phyloP scores from a whole-genome alignment of 2,797 vertebrate species.

The Microctenopoma stevenorrisi region DNA sequence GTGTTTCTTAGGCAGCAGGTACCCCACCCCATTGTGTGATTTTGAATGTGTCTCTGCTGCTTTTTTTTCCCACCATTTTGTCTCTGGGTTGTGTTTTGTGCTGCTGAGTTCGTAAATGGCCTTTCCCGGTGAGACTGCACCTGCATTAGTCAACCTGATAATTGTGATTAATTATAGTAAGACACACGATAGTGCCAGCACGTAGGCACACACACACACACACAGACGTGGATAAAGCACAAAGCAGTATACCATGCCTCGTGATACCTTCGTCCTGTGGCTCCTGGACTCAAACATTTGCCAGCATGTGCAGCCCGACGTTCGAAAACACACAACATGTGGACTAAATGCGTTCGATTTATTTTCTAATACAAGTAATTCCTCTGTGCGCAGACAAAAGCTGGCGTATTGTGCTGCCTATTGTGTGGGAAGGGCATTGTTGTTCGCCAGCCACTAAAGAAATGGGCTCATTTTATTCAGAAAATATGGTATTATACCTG shows the following conservation, averaged over 20 bases:
- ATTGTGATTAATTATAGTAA: conserved; percentile 80
- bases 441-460: conserved; percentile 33
- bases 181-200: conserved; percentile 23
- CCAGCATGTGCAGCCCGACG: conserved; percentile 15
- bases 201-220: conserved; percentile 6
- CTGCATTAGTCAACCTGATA: conserved; percentile 80
- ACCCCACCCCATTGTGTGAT: conserved; percentile 13
- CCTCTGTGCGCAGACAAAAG: conserved; percentile 19
- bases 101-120: conserved; percentile 71
- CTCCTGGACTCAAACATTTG: conserved; percentile 7
- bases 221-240: conserved; percentile 30
- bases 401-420: conserved; percentile 16
- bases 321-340: conserved; percentile 28
- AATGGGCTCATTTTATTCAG: conserved; percentile 38
- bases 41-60: conserved; percentile 29
- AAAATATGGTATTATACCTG: conserved; percentile 36
- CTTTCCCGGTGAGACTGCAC: conserved; percentile 71
- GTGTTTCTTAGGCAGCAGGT: conserved; percentile 8
- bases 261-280: conserved; percentile 40
- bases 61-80: conserved; percentile 62
- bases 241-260: not conserved
- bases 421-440: conserved; percentile 41
- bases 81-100: conserved; percentile 56
- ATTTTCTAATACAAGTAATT: conserved; percentile 43
- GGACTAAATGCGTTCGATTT: conserved; percentile 38